Conservation (phyloP, 2,113 vertebrate genomes). For the Hippocampus mohnikei region DNA sequence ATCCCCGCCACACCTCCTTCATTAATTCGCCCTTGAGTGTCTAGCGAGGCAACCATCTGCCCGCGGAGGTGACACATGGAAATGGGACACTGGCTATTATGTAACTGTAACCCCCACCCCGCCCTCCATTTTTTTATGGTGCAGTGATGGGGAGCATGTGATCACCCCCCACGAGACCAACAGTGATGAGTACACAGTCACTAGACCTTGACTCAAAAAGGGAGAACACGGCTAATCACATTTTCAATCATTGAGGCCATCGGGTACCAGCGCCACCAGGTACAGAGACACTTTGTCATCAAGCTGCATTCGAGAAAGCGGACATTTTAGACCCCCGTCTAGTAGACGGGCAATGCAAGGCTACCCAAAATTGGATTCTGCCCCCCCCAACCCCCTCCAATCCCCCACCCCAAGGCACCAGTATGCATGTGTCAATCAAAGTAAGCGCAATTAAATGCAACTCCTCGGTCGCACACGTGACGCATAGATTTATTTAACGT, state of each 20-base stretch:
- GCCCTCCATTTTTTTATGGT: constrained; percentile 1
- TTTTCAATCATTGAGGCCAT: constrained; percentile 10
- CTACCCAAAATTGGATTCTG: not conserved
- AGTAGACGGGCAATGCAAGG: not conserved
- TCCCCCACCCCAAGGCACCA: not conserved
- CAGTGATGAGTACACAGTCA: constrained; percentile 17
- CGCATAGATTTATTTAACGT: not conserved
- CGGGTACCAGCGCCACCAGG: not conserved
- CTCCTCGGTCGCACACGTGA: not conserved
- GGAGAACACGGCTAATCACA: constrained; percentile 12
- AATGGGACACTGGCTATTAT: constrained; percentile 54
- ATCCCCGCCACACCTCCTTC: not conserved
- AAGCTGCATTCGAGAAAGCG: not conserved
- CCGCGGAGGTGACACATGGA: constrained; percentile 34
- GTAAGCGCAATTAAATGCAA: not conserved
- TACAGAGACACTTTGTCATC: not conserved
- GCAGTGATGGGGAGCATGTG: constrained; percentile 15
- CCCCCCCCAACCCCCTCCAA: no score
- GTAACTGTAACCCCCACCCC: constrained; percentile 36
- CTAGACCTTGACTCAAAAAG: constrained; percentile 14
- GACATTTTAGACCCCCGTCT: no score
- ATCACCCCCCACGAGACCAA: constrained; percentile 9
- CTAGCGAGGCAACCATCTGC: constrained; percentile 54
- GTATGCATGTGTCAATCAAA: not conserved
- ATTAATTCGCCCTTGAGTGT: constrained; percentile 41